Percentiles rank a stretch among this genome's conserved stretches.
Evolutionary conservation across 30 jellyfish, hydroid and myxozoan genomes (phyloP).

Genomic region (Catostylus mosaicus): DNA sequence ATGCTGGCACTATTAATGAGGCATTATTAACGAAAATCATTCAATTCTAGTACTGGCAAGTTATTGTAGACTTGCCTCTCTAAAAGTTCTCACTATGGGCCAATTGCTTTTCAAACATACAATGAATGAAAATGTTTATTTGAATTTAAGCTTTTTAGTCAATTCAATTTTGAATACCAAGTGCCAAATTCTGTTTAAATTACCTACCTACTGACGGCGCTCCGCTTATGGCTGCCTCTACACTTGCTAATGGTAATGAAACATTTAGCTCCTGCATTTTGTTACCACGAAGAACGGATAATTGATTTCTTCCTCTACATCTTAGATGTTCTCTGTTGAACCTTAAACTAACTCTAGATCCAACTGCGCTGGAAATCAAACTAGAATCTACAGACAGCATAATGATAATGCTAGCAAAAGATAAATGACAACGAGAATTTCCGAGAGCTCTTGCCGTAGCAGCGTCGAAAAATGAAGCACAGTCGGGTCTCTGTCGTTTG

Average conservation of each 20-base stretch:
- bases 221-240: constrained; percentile 1
- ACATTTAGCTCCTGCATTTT: background rate
- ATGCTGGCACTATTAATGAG: too few relatives aligned
- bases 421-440: constrained; percentile 10
- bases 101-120: too few relatives aligned
- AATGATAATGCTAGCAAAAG: background rate
- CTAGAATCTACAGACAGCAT: background rate
- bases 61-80: too few relatives aligned
- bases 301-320: constrained; percentile 15
- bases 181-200: too few relatives aligned
- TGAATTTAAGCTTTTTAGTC: too few relatives aligned
- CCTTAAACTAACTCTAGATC: background rate
- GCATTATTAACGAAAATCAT: too few relatives aligned
- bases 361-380: constrained; percentile 5
- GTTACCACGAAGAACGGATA: constrained; percentile 22
- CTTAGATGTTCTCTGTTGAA: constrained; percentile 9
- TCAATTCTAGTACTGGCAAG: too few relatives aligned
- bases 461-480: constrained; percentile 19
- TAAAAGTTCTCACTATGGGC: too few relatives aligned
- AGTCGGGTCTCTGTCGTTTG: background rate
- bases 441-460: constrained; percentile 21
- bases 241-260: constrained; percentile 13
- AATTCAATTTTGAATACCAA: too few relatives aligned
- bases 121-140: too few relatives aligned
- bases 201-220: constrained; percentile 8